Evolutionary conservation across 2,888 invertebrate genomes (phyloP), one percentile per base, ranked within the genome.

Genomic region (Xiphydria camelus): DNA sequence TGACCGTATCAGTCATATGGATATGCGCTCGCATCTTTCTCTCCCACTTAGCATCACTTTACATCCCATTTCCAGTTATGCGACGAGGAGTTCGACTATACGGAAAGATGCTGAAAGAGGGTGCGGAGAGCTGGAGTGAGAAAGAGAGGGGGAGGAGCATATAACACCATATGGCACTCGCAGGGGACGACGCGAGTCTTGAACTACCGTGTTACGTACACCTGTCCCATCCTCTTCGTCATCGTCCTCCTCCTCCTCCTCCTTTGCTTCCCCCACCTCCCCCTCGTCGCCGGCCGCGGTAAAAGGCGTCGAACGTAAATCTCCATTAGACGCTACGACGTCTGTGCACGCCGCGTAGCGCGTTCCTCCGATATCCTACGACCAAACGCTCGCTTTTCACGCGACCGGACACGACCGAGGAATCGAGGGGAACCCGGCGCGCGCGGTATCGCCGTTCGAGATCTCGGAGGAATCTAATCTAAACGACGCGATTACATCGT

Each of bases 141-240:
- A 10, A 26, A 4, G 7, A 29, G 4, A 10, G 23, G 23, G 1
- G 7, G 6, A 4, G 3, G 15, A 1, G 26, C 2, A 2, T 4
- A 29, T 29, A 4, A 29, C 29, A 36, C 61, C 69, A 68, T 62
- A 68, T 70, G 68, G 68, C 57, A 55, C 41, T 59, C 59, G 53
- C 44, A 45, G 41, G 42, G 38, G 29, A 32, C 26, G n/a, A 34
- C 36, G 35, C 26, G 23, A 36, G 35, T 12, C 17, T 22, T 21
- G 41, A 47, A 55, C 65, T 68, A 62, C 66, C 59, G 63, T 58
- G 54, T 63, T 68, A 65, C 63, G 58, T 53, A 47, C 65, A 65
- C 66, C 62, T 63, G 63, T 55, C 54, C 48, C 23, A 47, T 47
- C 45, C 44, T 53, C 42, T 45, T 44, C 31, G 19, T 41, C 38